Base-by-base conservation (phyloP, 2,797 vertebrate species). In the Sebastes taczanowskii region DNA sequence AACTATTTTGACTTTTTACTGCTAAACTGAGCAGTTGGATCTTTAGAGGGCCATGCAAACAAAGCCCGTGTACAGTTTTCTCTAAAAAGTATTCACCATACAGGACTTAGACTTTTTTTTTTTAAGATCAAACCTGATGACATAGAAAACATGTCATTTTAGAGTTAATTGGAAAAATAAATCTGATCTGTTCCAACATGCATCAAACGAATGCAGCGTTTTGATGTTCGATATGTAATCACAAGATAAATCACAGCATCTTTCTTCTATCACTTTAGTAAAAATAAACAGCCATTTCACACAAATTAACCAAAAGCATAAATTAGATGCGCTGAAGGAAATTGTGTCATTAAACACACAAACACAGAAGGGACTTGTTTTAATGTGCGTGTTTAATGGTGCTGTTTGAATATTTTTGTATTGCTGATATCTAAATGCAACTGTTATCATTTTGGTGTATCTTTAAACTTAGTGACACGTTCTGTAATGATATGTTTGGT, bases 351-450 rank as follows among this genome's bases (percentile, higher is more conserved):
- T 30, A 38, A 1, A 42, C 63, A 10, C 14, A 20, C 46, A 35
- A 18, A 49, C 18, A 58, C 18, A 30, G 22, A 30, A 13, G 8
- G 27, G 22, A 60, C 6, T 61, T 11, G 30, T 52, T 61, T 52
- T 22, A 30, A 34, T 55, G 29, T 74, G 25, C 78, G 82, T 68
- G 29, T 22, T 61, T 52, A 23, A 78, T 69, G 6, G 16, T 74
- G 27, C 42, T n/a, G 63, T 82, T 20, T 16, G 10, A 16, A 56
- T 77, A 30, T 63, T 70, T 70, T 23, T 77, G 70, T 85, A 55
- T 52, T 35, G 23, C 49, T 46, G 18, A 16, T 61, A 53, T 77
- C 11, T 34, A 35, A 52, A 71, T 3, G 6, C 1, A 4, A 27
- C 32, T 32, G 9, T 65, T 11, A 11, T 58, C 1, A 52, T 60